Evolutionary conservation across 2,113 vertebrate species (phyloP).

Genomic region (Petaurus breviceps): DNA sequence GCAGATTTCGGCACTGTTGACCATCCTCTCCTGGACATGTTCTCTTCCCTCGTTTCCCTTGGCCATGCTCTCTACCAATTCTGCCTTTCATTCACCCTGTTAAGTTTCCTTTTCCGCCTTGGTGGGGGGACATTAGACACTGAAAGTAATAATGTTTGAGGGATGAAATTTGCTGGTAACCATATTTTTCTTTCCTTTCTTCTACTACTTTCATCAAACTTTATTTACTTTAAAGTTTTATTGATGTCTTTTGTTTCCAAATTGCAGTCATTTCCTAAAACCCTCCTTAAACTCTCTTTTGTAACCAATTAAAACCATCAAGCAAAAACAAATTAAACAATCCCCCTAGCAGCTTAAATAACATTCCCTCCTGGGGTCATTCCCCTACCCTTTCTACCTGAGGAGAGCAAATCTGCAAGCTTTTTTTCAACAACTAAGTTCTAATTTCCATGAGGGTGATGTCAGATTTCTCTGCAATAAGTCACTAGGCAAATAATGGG

Average conservation of each 20-base stretch:
- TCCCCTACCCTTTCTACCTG: not conserved
- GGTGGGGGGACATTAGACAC: not conserved
- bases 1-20: not conserved
- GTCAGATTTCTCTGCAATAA: not conserved
- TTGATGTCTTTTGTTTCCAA: not conserved
- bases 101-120: not conserved
- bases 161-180: not conserved
- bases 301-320: not conserved
- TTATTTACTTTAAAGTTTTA: not conserved
- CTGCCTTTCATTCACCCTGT: not conserved
- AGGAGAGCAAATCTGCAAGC: not conserved
- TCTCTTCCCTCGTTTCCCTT: not conserved
- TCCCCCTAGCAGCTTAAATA: not conserved
- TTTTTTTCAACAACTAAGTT: not conserved
- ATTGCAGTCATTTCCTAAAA: not conserved
- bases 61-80: not conserved
- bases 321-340: not conserved
- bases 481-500: not conserved
- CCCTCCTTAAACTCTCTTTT: not conserved
- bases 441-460: not conserved
- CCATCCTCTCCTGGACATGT: not conserved
- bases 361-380: not conserved
- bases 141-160: not conserved
- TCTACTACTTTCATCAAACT: not conserved
- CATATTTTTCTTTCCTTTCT: not conserved